These are phyloP conservation scores for Cheilosia soror DNA, from an alignment of 2,888 invertebrate genomes.

Conservation along the genomic window DNA sequence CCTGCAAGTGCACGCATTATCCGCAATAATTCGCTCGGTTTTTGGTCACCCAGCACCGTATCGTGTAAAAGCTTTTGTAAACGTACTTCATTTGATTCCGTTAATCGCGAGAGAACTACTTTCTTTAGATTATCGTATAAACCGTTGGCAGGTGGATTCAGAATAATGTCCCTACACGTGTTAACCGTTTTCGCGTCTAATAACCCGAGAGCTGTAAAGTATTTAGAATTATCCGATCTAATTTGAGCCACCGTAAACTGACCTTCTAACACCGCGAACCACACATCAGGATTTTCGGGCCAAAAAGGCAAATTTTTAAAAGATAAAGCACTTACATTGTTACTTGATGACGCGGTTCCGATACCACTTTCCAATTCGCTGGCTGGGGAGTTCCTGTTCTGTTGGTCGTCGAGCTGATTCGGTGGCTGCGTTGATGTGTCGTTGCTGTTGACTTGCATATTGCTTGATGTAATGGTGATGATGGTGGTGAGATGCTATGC, in stretches of 20 bases:
- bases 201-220: neutral
- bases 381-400: neutral
- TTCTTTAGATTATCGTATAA: slow-evolving; percentile 16
- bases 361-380: neutral
- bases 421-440: neutral
- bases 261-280: slow-evolving; percentile 14
- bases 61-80: slow-evolving; percentile 18
- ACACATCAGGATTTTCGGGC: slow-evolving; percentile 16
- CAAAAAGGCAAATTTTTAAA: slow-evolving; percentile 33
- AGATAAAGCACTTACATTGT: slow-evolving; percentile 12
- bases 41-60: neutral
- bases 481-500: neutral
- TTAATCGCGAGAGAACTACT: slow-evolving; percentile 5
- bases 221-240: slow-evolving; percentile 15
- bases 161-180: slow-evolving; percentile 1
- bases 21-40: slow-evolving; percentile 3
- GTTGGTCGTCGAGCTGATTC: too few relatives aligned
- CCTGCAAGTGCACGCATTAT: slow-evolving; percentile 13
- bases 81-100: slow-evolving; percentile 10
- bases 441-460: neutral
- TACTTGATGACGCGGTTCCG: neutral
- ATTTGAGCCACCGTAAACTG: slow-evolving; percentile 9
- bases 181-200: slow-evolving; percentile 6
- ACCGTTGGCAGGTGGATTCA: neutral
- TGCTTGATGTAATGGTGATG: neutral